A percentile compares a stretch with the other conserved stretches of the same genome.
Evolutionary conservation across 23 tunicate species (phyloP).

Genomic region (Trididemnum nubilum): DNA sequence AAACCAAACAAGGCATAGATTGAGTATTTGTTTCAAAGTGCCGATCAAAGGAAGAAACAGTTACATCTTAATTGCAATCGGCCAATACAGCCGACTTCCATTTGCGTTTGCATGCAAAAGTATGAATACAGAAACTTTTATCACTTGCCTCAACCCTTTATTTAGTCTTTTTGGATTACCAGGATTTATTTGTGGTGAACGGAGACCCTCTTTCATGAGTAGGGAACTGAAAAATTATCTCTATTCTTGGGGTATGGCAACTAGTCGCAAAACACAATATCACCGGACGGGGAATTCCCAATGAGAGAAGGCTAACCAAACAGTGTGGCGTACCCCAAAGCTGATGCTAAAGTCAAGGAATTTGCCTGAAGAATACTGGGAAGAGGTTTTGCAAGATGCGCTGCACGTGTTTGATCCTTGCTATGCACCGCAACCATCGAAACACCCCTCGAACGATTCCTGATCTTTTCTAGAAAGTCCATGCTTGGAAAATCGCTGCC

Average conservation of each 20-base stretch:
- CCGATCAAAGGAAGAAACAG: neutral
- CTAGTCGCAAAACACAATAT: slow-evolving; percentile 27
- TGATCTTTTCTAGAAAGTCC: neutral
- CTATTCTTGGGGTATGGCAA: slow-evolving; percentile 10
- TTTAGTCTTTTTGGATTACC: slow-evolving; percentile 3
- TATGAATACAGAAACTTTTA: slow-evolving; percentile 1
- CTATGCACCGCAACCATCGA: slow-evolving; percentile 27
- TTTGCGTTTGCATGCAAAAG: slow-evolving; percentile 15
- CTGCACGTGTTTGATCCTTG: slow-evolving; percentile 3
- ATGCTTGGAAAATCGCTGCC: slow-evolving; percentile 10
- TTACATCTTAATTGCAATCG: neutral
- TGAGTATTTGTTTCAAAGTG: slow-evolving; percentile 13
- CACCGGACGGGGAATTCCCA: slow-evolving; percentile 11
- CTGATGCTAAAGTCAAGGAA: neutral
- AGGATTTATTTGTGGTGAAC: slow-evolving; percentile 20
- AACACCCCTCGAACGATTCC: slow-evolving; percentile 23
- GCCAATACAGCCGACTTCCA: slow-evolving; percentile 9
- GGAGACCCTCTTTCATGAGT: slow-evolving; percentile 24
- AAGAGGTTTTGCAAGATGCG: slow-evolving; percentile 19
- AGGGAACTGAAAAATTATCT: slow-evolving; percentile 29
- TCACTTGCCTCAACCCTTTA: neutral
- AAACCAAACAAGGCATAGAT: neutral
- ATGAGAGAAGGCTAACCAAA: neutral
- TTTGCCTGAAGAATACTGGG: neutral
- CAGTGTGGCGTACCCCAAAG: neutral